A percentile compares a stretch with the other conserved stretches of the same genome.
These are phyloP conservation scores for Bedellia somnulentella DNA, from an alignment of 2,888 invertebrate species.

Conservation along the genomic window DNA sequence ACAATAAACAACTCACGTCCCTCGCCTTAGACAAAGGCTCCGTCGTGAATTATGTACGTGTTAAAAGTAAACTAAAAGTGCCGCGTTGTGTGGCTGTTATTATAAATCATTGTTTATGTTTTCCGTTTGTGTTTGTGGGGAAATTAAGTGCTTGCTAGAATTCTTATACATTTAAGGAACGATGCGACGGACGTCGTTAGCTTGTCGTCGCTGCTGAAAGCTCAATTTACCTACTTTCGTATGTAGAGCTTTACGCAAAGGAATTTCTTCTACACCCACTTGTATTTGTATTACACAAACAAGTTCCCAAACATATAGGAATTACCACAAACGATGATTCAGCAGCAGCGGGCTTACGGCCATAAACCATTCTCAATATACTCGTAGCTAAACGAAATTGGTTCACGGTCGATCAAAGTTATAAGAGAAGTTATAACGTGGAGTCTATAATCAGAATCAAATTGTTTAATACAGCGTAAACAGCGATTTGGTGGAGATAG, in stretches of 20 bases:
- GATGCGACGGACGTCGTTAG: too few species aligned
- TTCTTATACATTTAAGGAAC: too few species aligned
- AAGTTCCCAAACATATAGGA: too few species aligned
- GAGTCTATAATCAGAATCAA: constrained; percentile 45
- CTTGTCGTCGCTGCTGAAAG: too few species aligned
- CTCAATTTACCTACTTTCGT: constrained; percentile 25
- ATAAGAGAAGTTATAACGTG: constrained; percentile 7
- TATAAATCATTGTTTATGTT: constrained; percentile 63
- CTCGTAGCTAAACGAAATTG: constrained; percentile 13
- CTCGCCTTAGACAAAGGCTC: constrained; percentile 59
- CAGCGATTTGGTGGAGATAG: constrained; percentile 46
- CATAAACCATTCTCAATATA: too few species aligned
- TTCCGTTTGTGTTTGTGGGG: constrained; percentile 54
- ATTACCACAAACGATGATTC: too few species aligned
- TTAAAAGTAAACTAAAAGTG: constrained; percentile 62
- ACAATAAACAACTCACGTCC: constrained; percentile 60
- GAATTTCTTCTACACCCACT: too few species aligned
- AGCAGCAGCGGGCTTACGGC: too few species aligned
- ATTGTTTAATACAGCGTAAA: constrained; percentile 52
- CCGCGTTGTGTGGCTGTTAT: constrained; percentile 55
- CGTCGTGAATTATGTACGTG: constrained; percentile 59
- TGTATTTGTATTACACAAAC: too few species aligned
- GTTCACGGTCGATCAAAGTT: constrained; percentile 23
- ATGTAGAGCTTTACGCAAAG: too few species aligned
- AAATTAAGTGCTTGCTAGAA: constrained; percentile 56